phyloP scores from a whole-genome alignment of 2,888 invertebrate species.

The Hipparchia sbordonii region DNA sequence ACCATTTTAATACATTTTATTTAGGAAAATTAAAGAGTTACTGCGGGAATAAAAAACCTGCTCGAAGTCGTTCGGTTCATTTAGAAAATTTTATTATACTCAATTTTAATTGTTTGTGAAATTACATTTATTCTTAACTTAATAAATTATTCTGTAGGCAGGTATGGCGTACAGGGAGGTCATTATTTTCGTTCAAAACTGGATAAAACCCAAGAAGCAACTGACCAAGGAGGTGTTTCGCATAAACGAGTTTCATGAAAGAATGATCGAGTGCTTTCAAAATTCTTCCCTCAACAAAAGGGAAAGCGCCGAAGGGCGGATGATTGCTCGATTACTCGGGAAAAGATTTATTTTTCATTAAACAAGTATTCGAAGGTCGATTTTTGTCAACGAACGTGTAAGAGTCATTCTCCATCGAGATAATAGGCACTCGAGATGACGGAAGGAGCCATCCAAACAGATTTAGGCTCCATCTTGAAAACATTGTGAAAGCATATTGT shows the following conservation, averaged over 20 bases:
- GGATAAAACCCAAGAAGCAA: background rate
- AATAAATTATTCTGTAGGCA: too few relatives aligned
- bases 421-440: constrained; percentile 5
- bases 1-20: too few relatives aligned
- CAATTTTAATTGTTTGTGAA: too few relatives aligned
- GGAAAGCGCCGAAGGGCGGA: constrained; percentile 27
- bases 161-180: background rate
- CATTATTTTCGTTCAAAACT: background rate
- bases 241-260: constrained; percentile 34
- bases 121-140: too few relatives aligned
- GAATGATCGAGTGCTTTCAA: constrained; percentile 33
- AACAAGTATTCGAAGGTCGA: constrained; percentile 21
- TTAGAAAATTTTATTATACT: too few relatives aligned
- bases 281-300: constrained; percentile 27
- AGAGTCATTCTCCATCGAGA: constrained; percentile 9
- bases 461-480: constrained; percentile 9
- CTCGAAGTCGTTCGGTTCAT: too few relatives aligned
- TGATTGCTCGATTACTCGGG: constrained; percentile 29
- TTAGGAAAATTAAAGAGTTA: too few relatives aligned
- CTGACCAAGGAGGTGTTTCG: constrained; percentile 11
- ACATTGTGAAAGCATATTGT: background rate
- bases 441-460: constrained; percentile 2
- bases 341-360: constrained; percentile 36
- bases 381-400: constrained; percentile 13
- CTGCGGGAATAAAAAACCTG: too few relatives aligned